These are phyloP conservation scores for Pseudolaguvia tuberculata DNA, from an alignment of 2,113 vertebrate species.

Conservation along the genomic window DNA sequence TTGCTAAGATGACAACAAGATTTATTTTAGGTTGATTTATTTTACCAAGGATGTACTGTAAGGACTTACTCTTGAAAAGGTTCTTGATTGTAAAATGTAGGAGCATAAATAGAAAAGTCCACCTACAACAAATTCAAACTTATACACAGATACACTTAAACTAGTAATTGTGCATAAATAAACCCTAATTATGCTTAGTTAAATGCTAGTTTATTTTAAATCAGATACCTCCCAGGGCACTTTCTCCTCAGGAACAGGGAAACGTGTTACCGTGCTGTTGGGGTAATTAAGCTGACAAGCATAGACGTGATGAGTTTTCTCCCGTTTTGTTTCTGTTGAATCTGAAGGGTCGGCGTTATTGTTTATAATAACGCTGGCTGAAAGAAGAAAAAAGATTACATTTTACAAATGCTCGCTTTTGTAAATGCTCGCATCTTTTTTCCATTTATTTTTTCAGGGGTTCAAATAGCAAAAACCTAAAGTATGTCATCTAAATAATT, in stretches of 20 bases:
- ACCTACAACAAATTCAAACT: conserved; percentile 60
- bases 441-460: no score
- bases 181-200: background rate
- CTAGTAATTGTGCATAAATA: background rate
- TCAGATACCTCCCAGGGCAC: conserved; percentile 86
- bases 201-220: background rate
- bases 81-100: conserved; percentile 61
- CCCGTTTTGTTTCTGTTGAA: conserved; percentile 23
- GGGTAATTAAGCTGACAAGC: conserved; percentile 80
- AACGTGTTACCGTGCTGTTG: conserved; percentile 66
- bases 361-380: background rate
- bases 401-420: no score
- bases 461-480: no score
- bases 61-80: conserved; percentile 53
- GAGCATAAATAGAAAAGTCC: conserved; percentile 74
- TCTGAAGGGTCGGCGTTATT: conserved; percentile 46
- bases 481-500: no score
- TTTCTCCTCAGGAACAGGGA: conserved; percentile 90
- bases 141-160: background rate
- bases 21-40: background rate
- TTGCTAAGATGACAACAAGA: no score
- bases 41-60: background rate
- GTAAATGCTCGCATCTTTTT: no score
- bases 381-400: conserved; percentile 64
- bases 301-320: conserved; percentile 63